These are phyloP conservation scores for Drosophila pegasa DNA, from an alignment of 2,888 invertebrate genomes.

Conservation along the genomic window DNA sequence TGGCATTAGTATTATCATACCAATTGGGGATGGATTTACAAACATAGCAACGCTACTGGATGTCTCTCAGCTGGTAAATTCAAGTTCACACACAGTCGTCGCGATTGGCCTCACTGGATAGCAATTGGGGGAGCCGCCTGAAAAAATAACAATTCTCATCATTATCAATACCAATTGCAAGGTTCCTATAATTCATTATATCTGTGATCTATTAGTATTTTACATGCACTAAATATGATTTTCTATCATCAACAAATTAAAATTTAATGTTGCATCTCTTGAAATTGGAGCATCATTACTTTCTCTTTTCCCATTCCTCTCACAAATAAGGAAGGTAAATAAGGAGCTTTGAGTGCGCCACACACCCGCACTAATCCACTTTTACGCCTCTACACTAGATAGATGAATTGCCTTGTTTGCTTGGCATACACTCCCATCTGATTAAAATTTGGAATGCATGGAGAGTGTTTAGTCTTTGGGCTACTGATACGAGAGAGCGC, in stretches of 20 bases:
- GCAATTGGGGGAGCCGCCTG: no score
- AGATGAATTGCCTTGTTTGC: constrained; percentile 9
- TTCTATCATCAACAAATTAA: no score
- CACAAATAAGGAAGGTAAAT: not conserved
- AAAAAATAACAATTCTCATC: no score
- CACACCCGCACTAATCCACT: constrained; percentile 13
- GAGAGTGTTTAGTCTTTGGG: constrained; percentile 21
- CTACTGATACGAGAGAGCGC: constrained; percentile 32
- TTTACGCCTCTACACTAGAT: constrained; percentile 15
- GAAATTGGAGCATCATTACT: constrained; percentile 1
- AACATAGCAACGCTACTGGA: no score
- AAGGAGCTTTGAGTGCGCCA: not conserved
- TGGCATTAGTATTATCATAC: not conserved
- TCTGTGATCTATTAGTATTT: no score
- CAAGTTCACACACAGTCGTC: no score
- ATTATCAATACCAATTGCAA: no score
- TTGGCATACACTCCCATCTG: not conserved
- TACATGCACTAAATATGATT: no score
- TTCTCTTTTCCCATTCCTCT: not conserved
- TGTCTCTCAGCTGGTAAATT: no score
- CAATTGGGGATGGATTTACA: no score
- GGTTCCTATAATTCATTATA: no score
- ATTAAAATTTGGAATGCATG: constrained; percentile 11
- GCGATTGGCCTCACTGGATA: no score
- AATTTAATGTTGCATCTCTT: constrained; percentile 2